Percentiles rank a stretch among this genome's conserved stretches.
phyloP scores from a whole-genome alignment of 2,113 vertebrate genomes.

The Oreochromis aureus region DNA sequence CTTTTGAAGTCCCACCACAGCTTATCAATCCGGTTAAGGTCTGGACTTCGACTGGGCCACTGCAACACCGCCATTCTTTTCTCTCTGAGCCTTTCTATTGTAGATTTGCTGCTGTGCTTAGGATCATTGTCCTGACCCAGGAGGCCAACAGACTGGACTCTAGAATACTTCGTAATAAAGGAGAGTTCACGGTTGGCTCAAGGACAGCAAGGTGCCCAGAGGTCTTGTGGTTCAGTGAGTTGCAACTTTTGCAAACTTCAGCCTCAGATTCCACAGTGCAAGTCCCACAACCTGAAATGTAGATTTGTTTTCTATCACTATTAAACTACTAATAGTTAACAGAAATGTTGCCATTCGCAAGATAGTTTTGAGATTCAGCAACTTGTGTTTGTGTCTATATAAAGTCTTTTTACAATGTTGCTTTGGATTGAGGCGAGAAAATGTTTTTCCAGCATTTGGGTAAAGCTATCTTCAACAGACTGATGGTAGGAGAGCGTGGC shows the following conservation, averaged over 20 bases:
- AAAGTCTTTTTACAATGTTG: not conserved
- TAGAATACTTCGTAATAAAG: not conserved
- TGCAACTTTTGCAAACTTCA: not conserved
- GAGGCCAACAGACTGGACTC: not conserved
- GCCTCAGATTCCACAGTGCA: not conserved
- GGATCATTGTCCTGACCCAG: not conserved
- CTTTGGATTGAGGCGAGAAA: not conserved
- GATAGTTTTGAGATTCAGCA: not conserved
- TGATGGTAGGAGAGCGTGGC: not conserved
- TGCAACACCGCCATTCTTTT: not conserved
- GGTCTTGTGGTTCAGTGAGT: not conserved
- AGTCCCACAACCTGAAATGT: not conserved
- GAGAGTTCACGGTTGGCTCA: not conserved
- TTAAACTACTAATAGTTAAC: not conserved
- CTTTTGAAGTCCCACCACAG: not conserved
- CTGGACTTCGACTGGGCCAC: not conserved
- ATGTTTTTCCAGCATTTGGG: not conserved
- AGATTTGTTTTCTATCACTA: not conserved
- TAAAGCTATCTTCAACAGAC: not conserved
- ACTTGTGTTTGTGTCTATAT: not conserved
- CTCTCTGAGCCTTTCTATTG: not conserved
- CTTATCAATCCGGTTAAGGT: not conserved
- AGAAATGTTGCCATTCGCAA: not conserved
- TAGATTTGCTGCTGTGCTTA: not conserved
- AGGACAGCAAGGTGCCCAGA: not conserved